A percentile compares a stretch with the other conserved stretches of the same genome.
Evolutionary conservation across 1,140 invertebrate species (phyloP).

Genomic region (Oscheius sp.): DNA sequence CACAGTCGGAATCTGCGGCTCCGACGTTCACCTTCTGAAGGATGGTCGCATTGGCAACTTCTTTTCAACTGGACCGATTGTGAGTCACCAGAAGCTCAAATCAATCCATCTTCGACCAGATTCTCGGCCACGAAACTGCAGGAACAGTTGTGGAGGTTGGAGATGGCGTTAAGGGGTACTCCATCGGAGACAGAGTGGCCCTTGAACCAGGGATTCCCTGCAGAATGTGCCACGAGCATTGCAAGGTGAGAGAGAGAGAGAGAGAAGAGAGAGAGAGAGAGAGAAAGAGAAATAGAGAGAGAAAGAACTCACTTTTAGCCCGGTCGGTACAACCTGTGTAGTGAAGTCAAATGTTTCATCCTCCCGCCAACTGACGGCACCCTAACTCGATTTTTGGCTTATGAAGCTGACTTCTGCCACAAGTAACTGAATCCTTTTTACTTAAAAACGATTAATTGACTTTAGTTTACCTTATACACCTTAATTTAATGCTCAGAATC

Average conservation of each 20-base stretch:
- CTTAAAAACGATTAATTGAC: slow-evolving; percentile 64
- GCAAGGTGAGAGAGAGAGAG: slow-evolving; percentile 68
- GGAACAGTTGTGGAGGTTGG: slow-evolving; percentile 73
- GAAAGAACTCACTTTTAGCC: no score
- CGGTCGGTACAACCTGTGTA: slow-evolving; percentile 85
- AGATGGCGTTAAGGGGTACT: slow-evolving; percentile 71
- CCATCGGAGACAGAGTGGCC: slow-evolving; percentile 80
- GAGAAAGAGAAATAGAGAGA: no score
- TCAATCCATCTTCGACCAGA: slow-evolving; percentile 66
- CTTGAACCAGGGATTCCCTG: slow-evolving; percentile 89
- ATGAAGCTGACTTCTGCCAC: slow-evolving; percentile 87
- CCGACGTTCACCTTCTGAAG: slow-evolving; percentile 86
- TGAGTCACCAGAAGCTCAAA: neutral
- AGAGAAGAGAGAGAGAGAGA: neutral
- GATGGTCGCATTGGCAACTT: slow-evolving; percentile 79
- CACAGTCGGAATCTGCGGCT: slow-evolving; percentile 90
- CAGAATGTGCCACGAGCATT: slow-evolving; percentile 76
- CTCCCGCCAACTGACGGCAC: slow-evolving; percentile 85
- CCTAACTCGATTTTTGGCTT: slow-evolving; percentile 76
- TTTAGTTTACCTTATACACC: no score
- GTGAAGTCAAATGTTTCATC: slow-evolving; percentile 80
- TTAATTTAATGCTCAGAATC: no score
- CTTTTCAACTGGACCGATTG: slow-evolving; percentile 77
- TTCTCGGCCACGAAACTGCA: slow-evolving; percentile 80
- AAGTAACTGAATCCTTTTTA: slow-evolving; percentile 67